Base-by-base conservation (phyloP, 2,888 invertebrate species). In the Ephialtes manifestator region DNA sequence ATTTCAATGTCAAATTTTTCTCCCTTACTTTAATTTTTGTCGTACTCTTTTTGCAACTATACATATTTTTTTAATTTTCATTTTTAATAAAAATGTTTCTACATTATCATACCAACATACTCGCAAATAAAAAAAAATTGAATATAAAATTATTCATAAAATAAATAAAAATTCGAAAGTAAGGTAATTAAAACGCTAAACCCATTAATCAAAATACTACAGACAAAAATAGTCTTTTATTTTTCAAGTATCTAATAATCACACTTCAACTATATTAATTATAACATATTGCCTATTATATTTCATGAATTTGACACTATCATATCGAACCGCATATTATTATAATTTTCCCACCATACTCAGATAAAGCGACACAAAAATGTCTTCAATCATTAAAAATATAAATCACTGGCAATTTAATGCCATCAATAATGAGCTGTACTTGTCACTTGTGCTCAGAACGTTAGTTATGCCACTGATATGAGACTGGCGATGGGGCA, bases 401-500 rank as follows among this genome's bases (percentile, higher is more conserved):
- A 60, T 24, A 24, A 55, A 55, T 55, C 11, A 55, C 55, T 55
- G 11, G 55, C 24, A 24, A 28, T 55, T 55, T 24, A 58, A 28
- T 58, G 58, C 28, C 13, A 24, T 4, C 11, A 4, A 28, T 58
- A 58, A 58, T 58, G 28, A 58, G 4, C 2, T 28, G 13, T 24
- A 28, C 11, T 28, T 58, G 58, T 13, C 28, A 20, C 24, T 24
- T 11, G 3, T 4, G 24, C 4, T 11, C 4, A 3, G 58, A 24
- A 55, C 51, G 55, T 11, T 15, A 63, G 13, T 20, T 20, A 39
- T 65, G 43, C 65, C 20, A 65, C 20, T 65, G 20, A 65, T 65
- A 65, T 18, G 35, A 15, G 18, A 18, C 35, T 39, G 55, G 1
- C 58, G 58, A 58, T 28, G 28, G 11, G 13, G 28, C 13, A 28